A percentile compares a stretch with the other conserved stretches of the same genome.
These are phyloP conservation scores for Ailuropoda melanoleuca DNA, from an alignment of 2,113 vertebrate species.

Conservation along the genomic window DNA sequence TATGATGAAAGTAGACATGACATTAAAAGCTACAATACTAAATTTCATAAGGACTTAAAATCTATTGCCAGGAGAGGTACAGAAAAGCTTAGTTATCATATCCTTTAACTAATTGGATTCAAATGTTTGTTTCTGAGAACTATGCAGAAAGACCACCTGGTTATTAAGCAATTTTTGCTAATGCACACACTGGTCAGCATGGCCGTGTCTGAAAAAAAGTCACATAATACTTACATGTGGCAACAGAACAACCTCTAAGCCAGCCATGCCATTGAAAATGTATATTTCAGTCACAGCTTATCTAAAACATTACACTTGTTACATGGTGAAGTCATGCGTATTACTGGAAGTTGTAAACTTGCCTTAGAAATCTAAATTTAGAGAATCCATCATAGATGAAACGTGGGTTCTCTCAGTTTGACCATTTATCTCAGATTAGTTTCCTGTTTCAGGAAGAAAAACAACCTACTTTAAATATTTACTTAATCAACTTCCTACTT, in stretches of 20 bases:
- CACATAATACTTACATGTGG: background rate
- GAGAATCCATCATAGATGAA: background rate
- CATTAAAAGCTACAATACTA: conserved; percentile 6
- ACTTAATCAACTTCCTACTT: background rate
- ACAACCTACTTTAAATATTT: background rate
- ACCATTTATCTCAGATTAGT: background rate
- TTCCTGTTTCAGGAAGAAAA: conserved; percentile 39
- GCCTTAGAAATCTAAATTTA: background rate
- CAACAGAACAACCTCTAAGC: background rate
- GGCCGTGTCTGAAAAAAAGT: background rate
- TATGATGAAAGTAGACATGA: background rate
- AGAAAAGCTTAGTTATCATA: background rate
- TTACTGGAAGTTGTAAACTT: background rate
- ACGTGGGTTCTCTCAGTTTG: background rate
- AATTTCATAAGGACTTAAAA: conserved; percentile 25
- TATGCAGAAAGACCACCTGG: background rate
- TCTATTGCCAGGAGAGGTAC: background rate
- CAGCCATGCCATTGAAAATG: background rate
- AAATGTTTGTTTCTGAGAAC: conserved; percentile 9
- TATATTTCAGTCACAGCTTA: background rate
- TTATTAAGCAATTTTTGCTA: conserved; percentile 21
- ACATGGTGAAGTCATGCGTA: background rate
- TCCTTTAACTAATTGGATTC: conserved; percentile 17
- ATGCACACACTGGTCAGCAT: background rate
- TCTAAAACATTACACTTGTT: background rate